These are phyloP conservation scores for Muscicapa striata DNA, from an alignment of 2,797 vertebrate genomes.

Conservation along the genomic window DNA sequence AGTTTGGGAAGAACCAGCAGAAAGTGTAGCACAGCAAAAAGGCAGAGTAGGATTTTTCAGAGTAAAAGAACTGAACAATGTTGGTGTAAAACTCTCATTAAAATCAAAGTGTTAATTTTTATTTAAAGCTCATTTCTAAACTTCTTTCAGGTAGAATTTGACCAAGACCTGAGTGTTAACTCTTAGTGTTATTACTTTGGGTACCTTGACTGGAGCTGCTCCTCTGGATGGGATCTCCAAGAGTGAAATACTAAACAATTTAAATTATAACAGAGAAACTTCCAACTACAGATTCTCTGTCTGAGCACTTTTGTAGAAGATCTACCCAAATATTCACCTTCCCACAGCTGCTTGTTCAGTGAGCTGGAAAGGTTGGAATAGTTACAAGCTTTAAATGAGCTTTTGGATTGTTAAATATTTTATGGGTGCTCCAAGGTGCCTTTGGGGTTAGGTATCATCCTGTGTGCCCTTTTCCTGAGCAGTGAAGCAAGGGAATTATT, in stretches of 20 bases:
- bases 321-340: not conserved
- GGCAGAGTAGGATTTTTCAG: not conserved
- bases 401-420: not conserved
- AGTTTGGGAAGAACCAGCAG: not conserved
- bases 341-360: not conserved
- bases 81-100: not conserved
- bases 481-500: not conserved
- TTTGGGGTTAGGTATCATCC: not conserved
- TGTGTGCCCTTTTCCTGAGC: not conserved
- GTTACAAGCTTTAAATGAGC: not conserved
- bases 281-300: not conserved
- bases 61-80: not conserved
- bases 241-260: not conserved
- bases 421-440: not conserved
- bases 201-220: not conserved
- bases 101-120: not conserved
- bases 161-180: not conserved
- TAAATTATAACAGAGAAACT: not conserved
- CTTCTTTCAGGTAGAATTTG: not conserved
- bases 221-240: not conserved
- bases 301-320: not conserved
- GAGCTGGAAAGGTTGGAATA: not conserved
- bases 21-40: not conserved
- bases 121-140: not conserved
- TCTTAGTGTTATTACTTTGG: rapidly evolving